phyloP scores from a whole-genome alignment of 2,797 vertebrate genomes.

The Zonotrichia albicollis region DNA sequence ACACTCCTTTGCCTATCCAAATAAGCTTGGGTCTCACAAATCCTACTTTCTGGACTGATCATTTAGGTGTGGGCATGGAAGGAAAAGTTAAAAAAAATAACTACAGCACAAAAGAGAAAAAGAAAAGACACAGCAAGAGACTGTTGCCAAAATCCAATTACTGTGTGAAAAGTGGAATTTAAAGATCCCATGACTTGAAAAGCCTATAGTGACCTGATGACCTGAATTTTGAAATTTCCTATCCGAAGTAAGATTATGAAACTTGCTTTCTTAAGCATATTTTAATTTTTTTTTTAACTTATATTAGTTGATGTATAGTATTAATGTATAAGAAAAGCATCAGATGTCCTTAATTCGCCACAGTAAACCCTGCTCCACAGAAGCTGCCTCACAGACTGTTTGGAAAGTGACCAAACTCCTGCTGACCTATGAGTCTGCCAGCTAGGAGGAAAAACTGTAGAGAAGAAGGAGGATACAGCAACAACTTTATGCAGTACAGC shows the following conservation, averaged over 20 bases:
- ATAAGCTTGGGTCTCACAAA: neutral
- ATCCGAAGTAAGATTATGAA: neutral
- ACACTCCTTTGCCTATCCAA: neutral
- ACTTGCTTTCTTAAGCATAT: neutral
- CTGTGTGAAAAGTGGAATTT: constrained; percentile 18
- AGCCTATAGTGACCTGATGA: neutral
- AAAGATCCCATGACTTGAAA: neutral
- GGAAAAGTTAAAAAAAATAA: neutral
- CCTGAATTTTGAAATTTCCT: neutral
- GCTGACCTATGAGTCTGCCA: neutral
- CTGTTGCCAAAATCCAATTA: neutral
- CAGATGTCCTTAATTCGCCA: neutral
- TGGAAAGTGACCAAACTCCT: neutral
- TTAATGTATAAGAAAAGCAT: neutral
- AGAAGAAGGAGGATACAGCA: neutral
- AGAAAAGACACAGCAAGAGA: neutral
- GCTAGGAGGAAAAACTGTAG: neutral
- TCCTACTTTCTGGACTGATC: neutral
- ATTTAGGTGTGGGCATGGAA: neutral
- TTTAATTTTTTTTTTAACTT: neutral
- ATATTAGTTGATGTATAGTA: neutral
- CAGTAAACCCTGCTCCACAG: neutral
- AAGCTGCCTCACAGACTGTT: neutral
- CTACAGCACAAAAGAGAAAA: neutral
- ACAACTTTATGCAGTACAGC: neutral